A percentile compares a stretch with the other conserved stretches of the same genome.
Evolutionary conservation across 2,113 vertebrate species (phyloP).

Genomic region (Leptosomus discolor): DNA sequence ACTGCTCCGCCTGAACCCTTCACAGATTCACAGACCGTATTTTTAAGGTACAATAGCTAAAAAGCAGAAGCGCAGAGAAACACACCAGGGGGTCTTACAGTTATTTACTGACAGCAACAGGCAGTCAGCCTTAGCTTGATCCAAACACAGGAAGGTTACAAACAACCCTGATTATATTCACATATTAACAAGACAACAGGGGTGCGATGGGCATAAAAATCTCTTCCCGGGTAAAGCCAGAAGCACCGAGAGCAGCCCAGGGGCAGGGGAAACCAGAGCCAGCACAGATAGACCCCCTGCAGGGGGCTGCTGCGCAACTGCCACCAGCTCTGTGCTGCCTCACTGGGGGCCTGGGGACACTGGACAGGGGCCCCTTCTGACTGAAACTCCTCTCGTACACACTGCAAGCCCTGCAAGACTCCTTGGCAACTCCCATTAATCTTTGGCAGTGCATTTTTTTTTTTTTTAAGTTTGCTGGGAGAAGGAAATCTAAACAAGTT

Average conservation of each 20-base stretch:
- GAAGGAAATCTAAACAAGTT: not conserved
- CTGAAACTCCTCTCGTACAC: accelerated
- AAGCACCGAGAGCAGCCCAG: accelerated
- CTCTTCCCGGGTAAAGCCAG: not conserved
- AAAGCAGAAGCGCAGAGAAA: not conserved
- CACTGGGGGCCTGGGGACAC: not conserved
- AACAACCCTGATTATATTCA: accelerated
- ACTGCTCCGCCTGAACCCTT: not conserved
- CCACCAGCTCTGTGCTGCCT: not conserved
- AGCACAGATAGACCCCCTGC: accelerated
- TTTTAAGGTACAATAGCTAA: not conserved
- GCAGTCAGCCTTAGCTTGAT: not conserved
- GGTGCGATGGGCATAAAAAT: accelerated
- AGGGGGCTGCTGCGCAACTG: not conserved
- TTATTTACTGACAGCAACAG: not conserved
- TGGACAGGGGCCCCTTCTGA: accelerated
- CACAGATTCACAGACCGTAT: accelerated
- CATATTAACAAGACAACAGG: accelerated
- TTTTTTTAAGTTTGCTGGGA: not conserved
- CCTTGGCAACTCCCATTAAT: not conserved
- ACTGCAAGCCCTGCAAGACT: not conserved
- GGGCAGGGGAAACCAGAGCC: accelerated
- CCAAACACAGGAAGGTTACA: accelerated
- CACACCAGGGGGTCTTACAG: accelerated
- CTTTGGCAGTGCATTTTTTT: accelerated